Evolutionary conservation across 1,140 invertebrate genomes (phyloP).

Genomic region (Megalopta genalis): DNA sequence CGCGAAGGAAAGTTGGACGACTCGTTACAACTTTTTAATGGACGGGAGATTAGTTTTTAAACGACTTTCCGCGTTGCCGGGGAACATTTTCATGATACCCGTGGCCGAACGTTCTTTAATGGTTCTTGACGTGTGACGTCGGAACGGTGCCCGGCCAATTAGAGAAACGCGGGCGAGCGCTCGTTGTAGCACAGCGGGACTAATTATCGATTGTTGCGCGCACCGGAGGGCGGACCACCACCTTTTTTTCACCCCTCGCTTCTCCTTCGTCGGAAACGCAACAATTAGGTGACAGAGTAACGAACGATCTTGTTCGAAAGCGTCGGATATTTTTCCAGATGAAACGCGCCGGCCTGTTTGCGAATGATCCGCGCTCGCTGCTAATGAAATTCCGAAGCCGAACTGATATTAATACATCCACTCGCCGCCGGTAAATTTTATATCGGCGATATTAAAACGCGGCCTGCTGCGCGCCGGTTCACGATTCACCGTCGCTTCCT

Average conservation of each 20-base stretch:
- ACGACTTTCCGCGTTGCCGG: slow-evolving; percentile 22
- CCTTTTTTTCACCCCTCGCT: too few relatives aligned
- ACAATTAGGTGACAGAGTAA: too few relatives aligned
- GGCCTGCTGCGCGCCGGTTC: not conserved
- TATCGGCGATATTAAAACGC: slow-evolving; percentile 20
- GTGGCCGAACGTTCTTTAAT: slow-evolving; percentile 23
- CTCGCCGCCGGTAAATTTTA: not conserved
- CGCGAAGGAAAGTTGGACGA: slow-evolving; percentile 29
- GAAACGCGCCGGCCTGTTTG: not conserved
- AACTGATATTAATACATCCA: slow-evolving; percentile 14
- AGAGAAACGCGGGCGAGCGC: not conserved
- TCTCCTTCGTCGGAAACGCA: too few relatives aligned
- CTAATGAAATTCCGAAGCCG: slow-evolving; percentile 24
- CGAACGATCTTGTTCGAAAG: too few relatives aligned
- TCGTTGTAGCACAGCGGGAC: too few relatives aligned
- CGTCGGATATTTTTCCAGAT: not conserved
- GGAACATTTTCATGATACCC: slow-evolving; percentile 43
- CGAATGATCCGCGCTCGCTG: not conserved
- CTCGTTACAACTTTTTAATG: slow-evolving; percentile 49
- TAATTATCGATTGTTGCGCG: too few relatives aligned
- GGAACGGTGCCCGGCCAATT: not conserved
- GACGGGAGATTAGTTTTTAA: slow-evolving; percentile 45
- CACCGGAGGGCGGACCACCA: not conserved
- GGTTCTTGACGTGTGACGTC: slow-evolving; percentile 11
- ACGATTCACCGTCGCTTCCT: not conserved